These are phyloP conservation scores for Natrix natrix DNA, from an alignment of 2,797 vertebrate genomes.

Conservation along the genomic window DNA sequence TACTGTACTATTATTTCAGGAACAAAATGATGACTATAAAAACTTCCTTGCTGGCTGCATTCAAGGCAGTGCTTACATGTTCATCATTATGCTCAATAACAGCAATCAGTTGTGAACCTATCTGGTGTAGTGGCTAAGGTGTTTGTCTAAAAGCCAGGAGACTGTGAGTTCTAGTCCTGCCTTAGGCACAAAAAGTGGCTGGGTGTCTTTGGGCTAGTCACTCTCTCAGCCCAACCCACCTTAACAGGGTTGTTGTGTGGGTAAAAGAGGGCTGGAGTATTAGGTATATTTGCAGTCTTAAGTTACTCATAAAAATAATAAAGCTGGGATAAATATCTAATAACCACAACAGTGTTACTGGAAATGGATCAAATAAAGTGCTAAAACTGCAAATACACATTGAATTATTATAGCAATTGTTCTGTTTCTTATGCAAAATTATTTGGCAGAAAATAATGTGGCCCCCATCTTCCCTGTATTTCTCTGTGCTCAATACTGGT, in stretches of 20 bases:
- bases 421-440: not conserved
- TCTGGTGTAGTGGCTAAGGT: not conserved
- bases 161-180: not conserved
- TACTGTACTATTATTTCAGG: not conserved
- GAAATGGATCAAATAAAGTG: not conserved
- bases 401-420: not conserved
- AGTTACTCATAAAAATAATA: not conserved
- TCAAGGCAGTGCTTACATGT: not conserved
- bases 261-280: not conserved
- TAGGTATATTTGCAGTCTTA: not conserved
- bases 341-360: not conserved
- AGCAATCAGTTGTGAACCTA: not conserved
- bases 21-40: not conserved
- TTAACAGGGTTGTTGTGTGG: not conserved
- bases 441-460: not conserved
- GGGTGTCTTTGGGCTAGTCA: not conserved
- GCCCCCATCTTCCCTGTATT: not conserved
- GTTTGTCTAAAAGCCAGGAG: not conserved
- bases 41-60: not conserved
- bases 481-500: not conserved
- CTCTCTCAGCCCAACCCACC: not conserved
- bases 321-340: not conserved
- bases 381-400: not conserved
- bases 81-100: not conserved
- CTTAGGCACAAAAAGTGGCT: not conserved